Base-by-base conservation (phyloP, 1,140 invertebrate species). In the Nilaparvata lugens region DNA sequence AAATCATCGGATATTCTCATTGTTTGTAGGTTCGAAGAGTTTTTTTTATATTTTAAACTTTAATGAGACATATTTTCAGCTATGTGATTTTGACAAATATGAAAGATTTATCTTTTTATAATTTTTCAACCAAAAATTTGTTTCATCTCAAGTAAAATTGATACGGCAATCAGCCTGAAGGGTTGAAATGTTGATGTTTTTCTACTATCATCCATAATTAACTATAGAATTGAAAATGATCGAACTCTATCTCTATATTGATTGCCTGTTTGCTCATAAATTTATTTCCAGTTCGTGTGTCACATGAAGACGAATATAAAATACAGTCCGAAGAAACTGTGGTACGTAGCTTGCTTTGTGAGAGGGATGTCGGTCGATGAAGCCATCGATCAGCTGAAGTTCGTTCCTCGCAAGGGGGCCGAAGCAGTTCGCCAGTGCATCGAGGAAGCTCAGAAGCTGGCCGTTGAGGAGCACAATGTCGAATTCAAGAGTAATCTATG, bases 401-500 rank as follows among this genome's bases (percentile, higher is more conserved):
- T 93, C 78, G 74, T 92, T 1, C 70, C 80, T 6, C 88, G 84
- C 65, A 96, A 97, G 78, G 95, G 94, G 48, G 88, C 89, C 43
- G 73, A 72, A 24, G 81, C 85, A 74, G 84, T 88, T 0, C 88
- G 86, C 72, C 85, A 95, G 71, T 82, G 87, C 11, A 79, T 94
- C 61, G 71, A 89, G 60, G 95, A 98, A 80, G 95, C 95, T 3
- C 89, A 92, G 71, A 80, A 89, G 68, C 73, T 92, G 62, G 95
- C 95, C 51, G 84, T 97, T 2, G 81, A 84, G 66, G 72, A 89
- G 24, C 94, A 97, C 70, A 90, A 96, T 82, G 92, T 98, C 28
- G 95, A 98, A 77, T 98, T 86, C 75, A 88, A 84, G 71, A 95
- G 88, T 70, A 97, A 97, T 78, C 78, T 98, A 48, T 98, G 95